Evolutionary conservation across 2,888 invertebrate genomes (phyloP).

Genomic region (Cephus pulcher): DNA sequence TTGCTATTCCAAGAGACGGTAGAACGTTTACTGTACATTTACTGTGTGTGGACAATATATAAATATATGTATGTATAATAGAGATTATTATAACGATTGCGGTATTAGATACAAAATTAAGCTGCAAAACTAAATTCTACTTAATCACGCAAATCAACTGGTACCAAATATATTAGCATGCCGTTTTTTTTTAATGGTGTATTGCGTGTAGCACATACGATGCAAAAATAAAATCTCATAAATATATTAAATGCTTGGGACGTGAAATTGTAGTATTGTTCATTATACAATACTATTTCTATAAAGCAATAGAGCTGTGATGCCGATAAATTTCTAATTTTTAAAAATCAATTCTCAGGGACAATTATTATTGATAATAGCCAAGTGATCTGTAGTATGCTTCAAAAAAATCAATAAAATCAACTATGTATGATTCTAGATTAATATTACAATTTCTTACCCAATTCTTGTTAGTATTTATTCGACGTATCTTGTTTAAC

Average conservation of each 20-base stretch:
- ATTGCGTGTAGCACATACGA: neutral
- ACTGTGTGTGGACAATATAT: neutral
- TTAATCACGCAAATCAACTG: slow-evolving; percentile 2
- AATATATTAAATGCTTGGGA: neutral
- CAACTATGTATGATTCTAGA: neutral
- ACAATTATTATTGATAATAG: neutral
- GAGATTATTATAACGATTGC: neutral
- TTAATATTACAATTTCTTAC: slow-evolving; percentile 69
- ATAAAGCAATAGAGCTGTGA: neutral
- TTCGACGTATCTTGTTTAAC: slow-evolving; percentile 89
- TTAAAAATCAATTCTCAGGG: neutral
- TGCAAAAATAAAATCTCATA: neutral
- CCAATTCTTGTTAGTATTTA: slow-evolving; percentile 79
- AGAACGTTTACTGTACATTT: neutral
- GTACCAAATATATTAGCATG: neutral
- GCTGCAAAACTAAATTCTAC: slow-evolving; percentile 22
- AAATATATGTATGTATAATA: neutral
- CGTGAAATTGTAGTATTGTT: neutral
- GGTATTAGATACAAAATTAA: slow-evolving; percentile 9
- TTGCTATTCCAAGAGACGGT: neutral
- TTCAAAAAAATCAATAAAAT: neutral
- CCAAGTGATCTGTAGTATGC: neutral
- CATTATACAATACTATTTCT: neutral
- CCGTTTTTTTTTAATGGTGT: neutral
- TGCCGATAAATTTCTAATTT: neutral